phyloP scores from a whole-genome alignment of 2,888 invertebrate genomes.

The Drosophila mimetica region DNA sequence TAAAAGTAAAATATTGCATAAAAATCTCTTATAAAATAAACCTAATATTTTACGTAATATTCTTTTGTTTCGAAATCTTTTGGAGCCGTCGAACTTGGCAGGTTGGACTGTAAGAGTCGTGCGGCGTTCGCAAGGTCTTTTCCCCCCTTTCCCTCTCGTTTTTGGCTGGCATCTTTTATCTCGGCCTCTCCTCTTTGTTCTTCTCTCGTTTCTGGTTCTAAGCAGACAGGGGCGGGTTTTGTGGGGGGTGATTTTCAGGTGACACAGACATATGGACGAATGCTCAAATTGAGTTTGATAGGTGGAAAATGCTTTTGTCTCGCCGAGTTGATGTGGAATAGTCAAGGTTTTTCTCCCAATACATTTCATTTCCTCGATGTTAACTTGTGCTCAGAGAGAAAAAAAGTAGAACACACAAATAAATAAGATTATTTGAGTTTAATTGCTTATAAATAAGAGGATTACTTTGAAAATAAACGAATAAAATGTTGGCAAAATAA shows the following conservation, averaged over 20 bases:
- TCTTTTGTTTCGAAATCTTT: background rate
- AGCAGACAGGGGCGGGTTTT: slow-evolving; percentile 46
- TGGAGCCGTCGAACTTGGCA: background rate
- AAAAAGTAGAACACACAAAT: background rate
- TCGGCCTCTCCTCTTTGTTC: slow-evolving; percentile 17
- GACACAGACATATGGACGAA: slow-evolving; percentile 34
- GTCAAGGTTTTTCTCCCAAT: slow-evolving; percentile 51
- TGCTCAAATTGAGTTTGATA: slow-evolving; percentile 67
- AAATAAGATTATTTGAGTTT: background rate
- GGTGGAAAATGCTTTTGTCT: slow-evolving; percentile 21
- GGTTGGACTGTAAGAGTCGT: slow-evolving; percentile 36
- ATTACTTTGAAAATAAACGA: background rate
- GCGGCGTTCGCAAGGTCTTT: slow-evolving; percentile 77
- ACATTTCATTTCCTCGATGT: slow-evolving; percentile 47
- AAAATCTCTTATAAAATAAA: background rate
- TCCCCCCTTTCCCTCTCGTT: slow-evolving; percentile 7
- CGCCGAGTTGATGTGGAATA: slow-evolving; percentile 22
- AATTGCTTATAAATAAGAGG: background rate
- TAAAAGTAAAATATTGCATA: background rate
- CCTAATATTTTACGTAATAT: background rate
- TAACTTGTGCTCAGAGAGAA: slow-evolving; percentile 1
- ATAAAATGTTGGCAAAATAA: background rate
- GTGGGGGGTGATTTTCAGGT: slow-evolving; percentile 7
- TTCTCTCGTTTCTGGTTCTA: slow-evolving; percentile 56
- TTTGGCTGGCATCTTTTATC: slow-evolving; percentile 23